Percentiles rank a stretch among this genome's conserved stretches.
These are phyloP conservation scores for Pantherophis vulpinus DNA, from an alignment of 2,797 vertebrate genomes.

Conservation along the genomic window DNA sequence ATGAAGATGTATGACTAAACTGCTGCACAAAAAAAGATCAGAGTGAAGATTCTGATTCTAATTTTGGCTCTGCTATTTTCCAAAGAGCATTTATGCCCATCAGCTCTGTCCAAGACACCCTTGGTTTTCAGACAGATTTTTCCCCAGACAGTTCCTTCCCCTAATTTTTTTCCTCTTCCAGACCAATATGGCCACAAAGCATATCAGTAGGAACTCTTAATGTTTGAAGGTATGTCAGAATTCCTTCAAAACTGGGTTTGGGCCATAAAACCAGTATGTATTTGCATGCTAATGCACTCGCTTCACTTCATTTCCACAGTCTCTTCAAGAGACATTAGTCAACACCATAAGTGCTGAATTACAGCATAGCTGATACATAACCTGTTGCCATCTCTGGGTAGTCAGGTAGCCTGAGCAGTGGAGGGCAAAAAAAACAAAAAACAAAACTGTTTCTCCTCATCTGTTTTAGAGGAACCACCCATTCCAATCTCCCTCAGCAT, in stretches of 20 bases:
- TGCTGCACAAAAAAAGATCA: not conserved
- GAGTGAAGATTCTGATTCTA: not conserved
- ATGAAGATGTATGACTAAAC: not conserved
- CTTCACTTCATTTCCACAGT: not conserved
- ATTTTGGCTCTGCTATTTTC: not conserved
- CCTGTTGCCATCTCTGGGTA: not conserved
- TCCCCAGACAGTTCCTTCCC: not conserved
- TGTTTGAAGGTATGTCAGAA: not conserved
- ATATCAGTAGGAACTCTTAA: not conserved
- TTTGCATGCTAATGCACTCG: not conserved
- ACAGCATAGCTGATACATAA: not conserved
- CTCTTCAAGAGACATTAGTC: not conserved
- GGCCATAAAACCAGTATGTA: not conserved
- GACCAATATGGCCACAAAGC: not conserved
- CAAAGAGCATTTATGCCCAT: not conserved
- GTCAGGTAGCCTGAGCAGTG: not conserved
- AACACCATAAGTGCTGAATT: not conserved
- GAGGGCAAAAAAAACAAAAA: not conserved
- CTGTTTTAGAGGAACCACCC: not conserved
- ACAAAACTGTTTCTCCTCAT: not conserved
- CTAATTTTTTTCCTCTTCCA: not conserved
- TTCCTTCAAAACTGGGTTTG: not conserved
- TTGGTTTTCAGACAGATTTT: not conserved
- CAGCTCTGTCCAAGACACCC: not conserved
- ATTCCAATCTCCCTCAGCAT: not conserved